Evolutionary conservation across 2,888 invertebrate species (phyloP).

Genomic region (Branchipolynoe longqiensis): DNA sequence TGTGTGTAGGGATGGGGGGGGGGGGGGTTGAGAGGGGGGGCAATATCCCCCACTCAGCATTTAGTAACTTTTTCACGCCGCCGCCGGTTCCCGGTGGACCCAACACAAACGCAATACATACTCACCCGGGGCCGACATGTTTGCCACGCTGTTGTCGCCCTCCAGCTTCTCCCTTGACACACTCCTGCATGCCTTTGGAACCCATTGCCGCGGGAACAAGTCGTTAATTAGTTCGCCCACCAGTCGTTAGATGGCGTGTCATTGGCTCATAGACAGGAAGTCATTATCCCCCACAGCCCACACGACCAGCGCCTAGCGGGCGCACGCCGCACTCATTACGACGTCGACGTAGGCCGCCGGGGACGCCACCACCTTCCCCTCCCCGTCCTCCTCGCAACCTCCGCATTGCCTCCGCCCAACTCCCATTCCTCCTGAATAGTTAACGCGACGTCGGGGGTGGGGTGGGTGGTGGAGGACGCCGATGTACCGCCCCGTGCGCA

Average conservation of each 20-base stretch:
- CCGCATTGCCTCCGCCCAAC: background rate
- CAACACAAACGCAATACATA: no score
- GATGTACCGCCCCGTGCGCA: background rate
- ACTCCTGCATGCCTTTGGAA: conserved; percentile 18
- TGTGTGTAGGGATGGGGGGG: no score
- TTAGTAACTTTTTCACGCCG: background rate
- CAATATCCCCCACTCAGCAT: no score
- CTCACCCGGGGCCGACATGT: background rate
- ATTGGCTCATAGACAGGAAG: conserved; percentile 43
- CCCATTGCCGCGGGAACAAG: conserved; percentile 41
- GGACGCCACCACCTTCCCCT: background rate
- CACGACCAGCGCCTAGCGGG: background rate
- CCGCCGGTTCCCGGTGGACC: background rate
- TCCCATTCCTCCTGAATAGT: background rate
- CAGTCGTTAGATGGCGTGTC: conserved; percentile 45
- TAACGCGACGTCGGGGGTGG: background rate
- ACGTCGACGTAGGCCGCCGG: conserved; percentile 2
- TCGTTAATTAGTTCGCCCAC: conserved; percentile 41
- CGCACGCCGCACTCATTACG: conserved; percentile 19
- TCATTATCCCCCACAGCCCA: conserved; percentile 41
- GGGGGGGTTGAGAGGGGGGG: no score
- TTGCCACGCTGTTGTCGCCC: background rate
- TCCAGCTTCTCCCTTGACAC: background rate
- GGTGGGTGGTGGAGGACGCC: no score
- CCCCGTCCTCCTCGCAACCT: background rate